These are phyloP conservation scores for Orchesella cincta DNA, from an alignment of 1,140 invertebrate species.

Conservation along the genomic window DNA sequence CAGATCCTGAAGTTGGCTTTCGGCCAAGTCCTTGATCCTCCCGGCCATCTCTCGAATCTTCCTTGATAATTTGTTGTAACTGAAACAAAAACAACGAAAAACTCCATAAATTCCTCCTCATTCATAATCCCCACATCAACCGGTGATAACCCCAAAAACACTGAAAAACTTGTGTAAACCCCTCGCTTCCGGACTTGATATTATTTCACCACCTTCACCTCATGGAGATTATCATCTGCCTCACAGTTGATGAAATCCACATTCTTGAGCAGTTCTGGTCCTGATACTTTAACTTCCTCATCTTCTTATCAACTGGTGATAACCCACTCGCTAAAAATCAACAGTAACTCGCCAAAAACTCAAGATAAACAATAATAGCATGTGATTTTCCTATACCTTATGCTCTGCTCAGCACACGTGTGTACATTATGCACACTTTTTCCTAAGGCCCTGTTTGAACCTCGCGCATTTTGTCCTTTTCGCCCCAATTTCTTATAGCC, in stretches of 20 bases:
- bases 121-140: background rate
- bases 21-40: conserved; percentile 89
- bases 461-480: too few species aligned
- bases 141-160: conserved; percentile 67
- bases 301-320: too few species aligned
- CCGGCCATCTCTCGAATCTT: conserved; percentile 83
- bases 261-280: conserved; percentile 95
- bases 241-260: conserved; percentile 99
- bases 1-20: conserved; percentile 77
- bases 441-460: too few species aligned
- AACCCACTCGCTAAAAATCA: too few species aligned
- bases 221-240: conserved; percentile 91
- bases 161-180: conserved; percentile 81
- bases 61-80: conserved; percentile 92
- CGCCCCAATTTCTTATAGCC: too few species aligned
- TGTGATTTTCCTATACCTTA: too few species aligned
- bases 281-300: conserved; percentile 95
- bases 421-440: too few species aligned
- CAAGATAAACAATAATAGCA: too few species aligned
- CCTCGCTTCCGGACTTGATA: conserved; percentile 91
- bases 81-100: conserved; percentile 56
- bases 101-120: background rate
- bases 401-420: too few species aligned
- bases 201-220: conserved; percentile 86
- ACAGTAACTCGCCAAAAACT: too few species aligned